phyloP scores from a whole-genome alignment of 1,140 invertebrate genomes.

The Papilio aristodemus region DNA sequence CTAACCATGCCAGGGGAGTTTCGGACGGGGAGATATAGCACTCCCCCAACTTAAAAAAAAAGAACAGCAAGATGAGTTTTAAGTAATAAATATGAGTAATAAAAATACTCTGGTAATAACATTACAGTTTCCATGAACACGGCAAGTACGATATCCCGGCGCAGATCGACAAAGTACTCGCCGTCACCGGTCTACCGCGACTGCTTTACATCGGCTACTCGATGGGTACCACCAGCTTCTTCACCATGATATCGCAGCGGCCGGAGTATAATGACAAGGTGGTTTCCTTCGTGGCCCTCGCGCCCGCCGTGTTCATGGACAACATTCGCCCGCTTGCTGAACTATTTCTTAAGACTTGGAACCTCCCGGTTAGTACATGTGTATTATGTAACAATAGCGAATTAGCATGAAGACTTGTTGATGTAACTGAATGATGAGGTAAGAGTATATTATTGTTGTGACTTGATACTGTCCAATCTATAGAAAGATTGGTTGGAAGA shows the following conservation, averaged over 20 bases:
- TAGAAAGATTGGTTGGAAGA: no score
- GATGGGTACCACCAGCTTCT: constrained; percentile 83
- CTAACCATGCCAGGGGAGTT: no score
- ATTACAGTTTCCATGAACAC: constrained; percentile 66
- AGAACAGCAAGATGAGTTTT: neutral
- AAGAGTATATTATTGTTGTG: no score
- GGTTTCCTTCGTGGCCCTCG: constrained; percentile 68
- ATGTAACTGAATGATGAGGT: no score
- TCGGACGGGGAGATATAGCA: no score
- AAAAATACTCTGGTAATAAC: no score
- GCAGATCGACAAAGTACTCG: constrained; percentile 84
- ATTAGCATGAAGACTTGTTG: no score
- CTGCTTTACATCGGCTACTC: constrained; percentile 82
- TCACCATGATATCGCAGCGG: constrained; percentile 81
- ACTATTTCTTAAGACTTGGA: constrained; percentile 46
- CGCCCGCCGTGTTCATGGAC: constrained; percentile 67
- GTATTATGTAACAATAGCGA: neutral
- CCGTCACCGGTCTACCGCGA: constrained; percentile 77
- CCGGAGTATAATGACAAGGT: constrained; percentile 82
- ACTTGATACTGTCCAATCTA: no score
- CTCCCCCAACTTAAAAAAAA: no score
- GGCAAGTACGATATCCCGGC: constrained; percentile 84
- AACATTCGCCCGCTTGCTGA: constrained; percentile 49
- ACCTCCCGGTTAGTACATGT: constrained; percentile 49
- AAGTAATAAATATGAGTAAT: no score